Conservation (phyloP, 2,113 vertebrate species). For the Gulo gulo region DNA sequence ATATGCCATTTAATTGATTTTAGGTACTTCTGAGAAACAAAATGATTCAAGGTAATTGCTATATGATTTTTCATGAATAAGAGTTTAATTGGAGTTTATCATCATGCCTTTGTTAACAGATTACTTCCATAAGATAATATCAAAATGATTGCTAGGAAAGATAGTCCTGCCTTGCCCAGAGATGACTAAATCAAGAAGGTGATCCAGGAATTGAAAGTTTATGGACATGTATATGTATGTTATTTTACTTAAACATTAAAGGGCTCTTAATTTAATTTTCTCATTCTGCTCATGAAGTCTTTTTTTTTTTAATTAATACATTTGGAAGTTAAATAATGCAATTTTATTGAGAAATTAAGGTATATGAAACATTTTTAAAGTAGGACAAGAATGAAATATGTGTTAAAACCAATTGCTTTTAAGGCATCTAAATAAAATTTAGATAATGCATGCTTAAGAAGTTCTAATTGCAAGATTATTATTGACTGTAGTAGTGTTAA, state of each 20-base stretch:
- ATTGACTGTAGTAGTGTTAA: not conserved
- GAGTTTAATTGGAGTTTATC: conserved; percentile 21
- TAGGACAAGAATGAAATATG: not conserved
- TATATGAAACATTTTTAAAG: not conserved
- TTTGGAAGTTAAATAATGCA: not conserved
- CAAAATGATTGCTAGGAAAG: not conserved
- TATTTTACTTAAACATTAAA: conserved; percentile 43
- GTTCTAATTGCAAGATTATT: not conserved
- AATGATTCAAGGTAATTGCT: conserved; percentile 25
- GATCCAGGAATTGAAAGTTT: not conserved
- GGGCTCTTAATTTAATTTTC: not conserved
- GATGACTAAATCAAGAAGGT: not conserved
- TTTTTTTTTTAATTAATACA: not conserved
- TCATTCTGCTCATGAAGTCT: not conserved
- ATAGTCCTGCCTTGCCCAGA: not conserved
- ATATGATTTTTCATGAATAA: conserved; percentile 49
- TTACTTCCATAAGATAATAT: conserved; percentile 1
- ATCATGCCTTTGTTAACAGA: conserved; percentile 29
- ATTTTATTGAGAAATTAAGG: not conserved
- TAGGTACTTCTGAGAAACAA: not conserved
- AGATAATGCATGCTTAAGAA: not conserved
- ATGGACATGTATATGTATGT: not conserved
- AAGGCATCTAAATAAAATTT: not conserved
- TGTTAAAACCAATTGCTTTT: not conserved
- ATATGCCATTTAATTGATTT: conserved; percentile 46